phyloP scores from a whole-genome alignment of 1,140 invertebrate genomes.

The Plodia interpunctella region DNA sequence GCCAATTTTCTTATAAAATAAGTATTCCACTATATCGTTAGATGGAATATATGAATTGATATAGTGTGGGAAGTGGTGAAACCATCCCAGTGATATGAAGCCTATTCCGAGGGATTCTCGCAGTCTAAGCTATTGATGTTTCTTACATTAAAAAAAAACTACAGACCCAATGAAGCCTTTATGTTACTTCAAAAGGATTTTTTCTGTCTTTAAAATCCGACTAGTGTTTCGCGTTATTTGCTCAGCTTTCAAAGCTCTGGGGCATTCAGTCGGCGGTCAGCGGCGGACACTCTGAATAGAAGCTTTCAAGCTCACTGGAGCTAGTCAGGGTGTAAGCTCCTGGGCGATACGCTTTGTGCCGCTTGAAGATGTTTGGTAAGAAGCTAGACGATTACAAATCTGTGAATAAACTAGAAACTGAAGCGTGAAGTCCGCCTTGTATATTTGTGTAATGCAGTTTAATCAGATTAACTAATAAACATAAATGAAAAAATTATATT shows the following conservation, averaged over 20 bases:
- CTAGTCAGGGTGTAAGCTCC: not conserved
- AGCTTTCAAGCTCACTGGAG: not conserved
- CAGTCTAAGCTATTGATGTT: not conserved
- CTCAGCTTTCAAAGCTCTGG: not conserved
- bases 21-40: not conserved
- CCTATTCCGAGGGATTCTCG: no score
- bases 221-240: not conserved
- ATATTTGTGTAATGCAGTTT: no score
- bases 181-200: not conserved
- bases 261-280: not conserved
- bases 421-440: no score
- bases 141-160: not conserved
- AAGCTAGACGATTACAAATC: no score
- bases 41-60: no score
- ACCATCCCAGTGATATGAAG: no score
- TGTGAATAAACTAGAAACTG: no score
- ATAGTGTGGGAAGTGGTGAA: no score
- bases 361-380: no score
- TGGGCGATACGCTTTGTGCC: slow-evolving; percentile 23
- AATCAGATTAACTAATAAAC: no score
- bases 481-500: no score
- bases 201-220: not conserved
- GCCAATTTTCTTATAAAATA: not conserved
- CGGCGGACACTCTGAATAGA: not conserved
- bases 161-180: not conserved